phyloP scores from a whole-genome alignment of 2,113 vertebrate species.

The Zeus faber region DNA sequence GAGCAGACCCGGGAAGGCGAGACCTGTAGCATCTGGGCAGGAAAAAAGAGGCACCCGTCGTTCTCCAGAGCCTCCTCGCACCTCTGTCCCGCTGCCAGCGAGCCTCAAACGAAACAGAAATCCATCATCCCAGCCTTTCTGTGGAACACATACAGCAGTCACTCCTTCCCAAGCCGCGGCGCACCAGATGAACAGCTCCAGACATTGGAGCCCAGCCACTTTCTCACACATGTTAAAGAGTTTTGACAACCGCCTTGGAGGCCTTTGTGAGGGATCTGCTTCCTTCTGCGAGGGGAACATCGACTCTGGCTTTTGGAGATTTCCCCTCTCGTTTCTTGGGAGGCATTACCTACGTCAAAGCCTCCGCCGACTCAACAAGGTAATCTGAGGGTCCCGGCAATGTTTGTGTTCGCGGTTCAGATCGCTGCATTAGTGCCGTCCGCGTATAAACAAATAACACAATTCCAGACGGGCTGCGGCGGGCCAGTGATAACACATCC shows the following conservation, averaged over 20 bases:
- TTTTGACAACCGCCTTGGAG: constrained; percentile 85
- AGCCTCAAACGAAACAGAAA: constrained; percentile 72
- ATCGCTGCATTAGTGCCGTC: constrained; percentile 9
- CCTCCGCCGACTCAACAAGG: too few species aligned
- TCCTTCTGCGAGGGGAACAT: constrained; percentile 57
- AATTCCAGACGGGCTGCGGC: constrained; percentile 8
- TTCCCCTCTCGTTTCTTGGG: too few species aligned
- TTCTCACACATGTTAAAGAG: constrained; percentile 89
- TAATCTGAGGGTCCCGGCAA: too few species aligned
- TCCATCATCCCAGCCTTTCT: constrained; percentile 79
- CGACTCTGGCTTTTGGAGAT: constrained; percentile 61
- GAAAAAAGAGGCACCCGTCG: too few species aligned
- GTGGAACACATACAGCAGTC: constrained; percentile 79
- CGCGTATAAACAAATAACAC: constrained; percentile 27
- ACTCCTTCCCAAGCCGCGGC: constrained; percentile 46
- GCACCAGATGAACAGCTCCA: constrained; percentile 86
- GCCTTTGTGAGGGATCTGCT: constrained; percentile 71
- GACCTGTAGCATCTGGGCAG: too few species aligned
- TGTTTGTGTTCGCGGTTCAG: constrained; percentile 12
- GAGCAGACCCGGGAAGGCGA: too few species aligned
- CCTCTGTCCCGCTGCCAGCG: constrained; percentile 38
- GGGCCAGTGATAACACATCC: constrained; percentile 20
- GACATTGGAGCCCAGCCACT: constrained; percentile 82
- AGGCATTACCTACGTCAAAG: constrained; percentile 21
- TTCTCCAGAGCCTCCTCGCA: constrained; percentile 16